phyloP scores from a whole-genome alignment of 1,140 invertebrate genomes.

The fruit fly (Drosophila melanogaster) region DNA sequence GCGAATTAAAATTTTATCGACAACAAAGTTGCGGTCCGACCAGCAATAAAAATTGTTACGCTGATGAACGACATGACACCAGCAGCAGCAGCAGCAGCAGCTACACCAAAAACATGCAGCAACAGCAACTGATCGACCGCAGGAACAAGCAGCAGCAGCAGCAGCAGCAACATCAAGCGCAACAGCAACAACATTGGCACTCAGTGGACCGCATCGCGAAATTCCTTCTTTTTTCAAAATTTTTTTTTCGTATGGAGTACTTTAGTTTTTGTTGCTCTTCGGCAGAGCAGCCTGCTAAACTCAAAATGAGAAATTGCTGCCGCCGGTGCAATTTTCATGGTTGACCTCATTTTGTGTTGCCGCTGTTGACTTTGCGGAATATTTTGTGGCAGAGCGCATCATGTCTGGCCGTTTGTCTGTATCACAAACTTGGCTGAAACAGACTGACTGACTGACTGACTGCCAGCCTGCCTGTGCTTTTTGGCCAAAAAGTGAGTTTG shows the following conservation, averaged over 20 bases:
- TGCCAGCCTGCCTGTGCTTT: background rate
- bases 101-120: constrained; percentile 51
- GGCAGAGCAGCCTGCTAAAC: constrained; percentile 59
- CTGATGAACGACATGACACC: constrained; percentile 72
- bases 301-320: constrained; percentile 82
- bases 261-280: constrained; percentile 54
- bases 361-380: constrained; percentile 76
- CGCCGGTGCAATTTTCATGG: constrained; percentile 77
- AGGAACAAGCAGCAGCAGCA: constrained; percentile 52
- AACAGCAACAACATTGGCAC: constrained; percentile 26
- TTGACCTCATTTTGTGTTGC: constrained; percentile 73
- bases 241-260: constrained; percentile 14
- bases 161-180: constrained; percentile 18
- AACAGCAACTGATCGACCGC: constrained; percentile 62
- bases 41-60: constrained; percentile 69
- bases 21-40: constrained; percentile 75
- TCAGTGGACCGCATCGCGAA: constrained; percentile 63
- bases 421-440: background rate
- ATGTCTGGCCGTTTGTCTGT: constrained; percentile 37
- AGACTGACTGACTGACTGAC: background rate
- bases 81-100: constrained; percentile 36
- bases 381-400: constrained; percentile 66
- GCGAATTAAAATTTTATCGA: constrained; percentile 81
- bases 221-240: constrained; percentile 46
- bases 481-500: constrained; percentile 17